phyloP scores from a whole-genome alignment of 1,140 invertebrate genomes.

The Ephestia elutella region DNA sequence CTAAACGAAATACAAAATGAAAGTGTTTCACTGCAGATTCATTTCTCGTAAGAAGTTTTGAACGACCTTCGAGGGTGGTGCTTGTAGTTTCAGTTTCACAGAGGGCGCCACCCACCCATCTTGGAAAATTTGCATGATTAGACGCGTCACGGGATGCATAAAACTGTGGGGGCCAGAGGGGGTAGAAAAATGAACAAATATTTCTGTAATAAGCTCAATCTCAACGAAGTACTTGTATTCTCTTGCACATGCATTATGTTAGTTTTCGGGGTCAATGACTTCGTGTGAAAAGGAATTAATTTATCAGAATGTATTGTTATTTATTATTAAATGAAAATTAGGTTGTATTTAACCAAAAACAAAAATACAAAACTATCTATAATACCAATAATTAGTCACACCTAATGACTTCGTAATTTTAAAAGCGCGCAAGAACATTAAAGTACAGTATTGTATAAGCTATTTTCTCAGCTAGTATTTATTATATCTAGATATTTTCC shows the following conservation, averaged over 20 bases:
- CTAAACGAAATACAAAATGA: conserved; percentile 45
- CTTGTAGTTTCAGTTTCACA: conserved; percentile 58
- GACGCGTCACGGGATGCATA: conserved; percentile 43
- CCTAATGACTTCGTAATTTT: no score
- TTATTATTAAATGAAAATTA: no score
- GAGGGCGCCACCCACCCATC: conserved; percentile 43
- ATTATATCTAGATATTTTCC: no score
- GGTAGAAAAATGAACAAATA: conserved; percentile 11
- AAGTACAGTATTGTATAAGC: no score
- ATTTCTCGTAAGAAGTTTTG: conserved; percentile 62
- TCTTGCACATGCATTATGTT: not conserved
- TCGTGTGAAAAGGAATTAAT: not conserved
- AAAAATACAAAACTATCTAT: no score
- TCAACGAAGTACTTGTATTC: conserved; percentile 2
- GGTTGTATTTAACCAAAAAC: no score
- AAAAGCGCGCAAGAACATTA: no score
- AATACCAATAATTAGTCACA: no score
- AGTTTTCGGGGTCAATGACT: not conserved
- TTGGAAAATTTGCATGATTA: conserved; percentile 65
- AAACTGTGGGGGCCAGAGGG: conserved; percentile 15
- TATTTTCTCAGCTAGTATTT: no score
- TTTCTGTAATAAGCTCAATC: conserved; percentile 12
- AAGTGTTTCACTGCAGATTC: conserved; percentile 65
- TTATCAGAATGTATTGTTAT: no score
- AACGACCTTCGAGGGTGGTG: conserved; percentile 65